phyloP scores from a whole-genome alignment of 2,888 invertebrate species.

The Tipula vernalis region DNA sequence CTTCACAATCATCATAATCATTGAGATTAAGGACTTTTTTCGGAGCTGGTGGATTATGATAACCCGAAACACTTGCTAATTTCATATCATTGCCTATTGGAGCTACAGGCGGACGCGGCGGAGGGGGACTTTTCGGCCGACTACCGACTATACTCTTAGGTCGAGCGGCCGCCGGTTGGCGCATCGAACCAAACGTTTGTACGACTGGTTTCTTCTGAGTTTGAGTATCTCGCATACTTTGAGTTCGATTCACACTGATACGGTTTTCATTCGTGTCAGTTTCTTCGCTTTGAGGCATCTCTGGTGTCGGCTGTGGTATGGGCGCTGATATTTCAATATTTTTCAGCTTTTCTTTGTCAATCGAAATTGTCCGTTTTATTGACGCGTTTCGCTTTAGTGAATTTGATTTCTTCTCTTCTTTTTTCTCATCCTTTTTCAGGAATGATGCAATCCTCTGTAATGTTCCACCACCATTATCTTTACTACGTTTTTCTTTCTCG shows the following conservation, averaged over 20 bases:
- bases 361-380: constrained; percentile 48
- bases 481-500: constrained; percentile 35
- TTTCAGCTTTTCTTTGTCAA: constrained; percentile 58
- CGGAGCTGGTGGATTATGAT: constrained; percentile 40
- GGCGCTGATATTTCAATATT: constrained; percentile 74
- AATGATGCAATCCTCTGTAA: constrained; percentile 66
- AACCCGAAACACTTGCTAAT: constrained; percentile 41
- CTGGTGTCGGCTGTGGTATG: constrained; percentile 52
- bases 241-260: constrained; percentile 52
- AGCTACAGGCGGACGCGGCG: constrained; percentile 50
- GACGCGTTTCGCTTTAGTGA: constrained; percentile 44
- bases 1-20: constrained; percentile 70
- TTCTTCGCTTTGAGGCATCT: constrained; percentile 41
- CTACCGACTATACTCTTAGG: constrained; percentile 58
- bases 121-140: constrained; percentile 64
- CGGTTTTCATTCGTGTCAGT: constrained; percentile 30
- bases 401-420: constrained; percentile 37
- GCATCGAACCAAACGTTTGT: constrained; percentile 73
- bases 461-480: constrained; percentile 41
- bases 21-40: constrained; percentile 25
- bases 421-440: constrained; percentile 45
- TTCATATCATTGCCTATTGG: constrained; percentile 29
- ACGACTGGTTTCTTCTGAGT: constrained; percentile 42
- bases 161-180: constrained; percentile 52
- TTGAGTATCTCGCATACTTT: constrained; percentile 61